Percentiles rank a stretch among this genome's conserved stretches.
Evolutionary conservation across 2,113 vertebrate genomes (phyloP).

Genomic region (Sceloporus tristichus): DNA sequence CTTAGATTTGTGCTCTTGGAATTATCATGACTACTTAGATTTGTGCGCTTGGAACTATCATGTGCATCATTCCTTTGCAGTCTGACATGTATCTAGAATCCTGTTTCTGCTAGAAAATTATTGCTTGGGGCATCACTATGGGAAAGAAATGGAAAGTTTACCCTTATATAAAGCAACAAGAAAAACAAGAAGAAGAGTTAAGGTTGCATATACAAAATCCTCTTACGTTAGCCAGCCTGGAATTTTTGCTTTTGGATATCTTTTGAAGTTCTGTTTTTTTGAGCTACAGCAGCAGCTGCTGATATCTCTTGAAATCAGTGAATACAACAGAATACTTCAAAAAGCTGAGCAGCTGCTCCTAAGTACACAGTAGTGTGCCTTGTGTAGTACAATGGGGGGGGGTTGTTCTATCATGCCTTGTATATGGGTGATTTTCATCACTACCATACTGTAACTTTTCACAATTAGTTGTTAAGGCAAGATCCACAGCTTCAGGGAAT

Average conservation of each 20-base stretch:
- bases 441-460: neutral
- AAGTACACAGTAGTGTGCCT: constrained; percentile 14
- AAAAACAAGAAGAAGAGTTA: neutral
- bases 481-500: neutral
- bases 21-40: no score
- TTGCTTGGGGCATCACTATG: neutral
- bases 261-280: neutral
- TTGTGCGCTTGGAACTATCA: neutral
- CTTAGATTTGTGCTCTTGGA: no score
- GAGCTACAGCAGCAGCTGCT: constrained; percentile 23
- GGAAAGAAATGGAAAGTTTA: neutral
- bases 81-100: neutral
- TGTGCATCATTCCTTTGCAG: neutral
- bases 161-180: neutral
- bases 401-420: neutral
- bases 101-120: neutral
- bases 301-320: constrained; percentile 23
- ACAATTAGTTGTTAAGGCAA: neutral
- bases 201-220: neutral
- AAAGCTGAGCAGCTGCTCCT: constrained; percentile 25
- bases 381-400: neutral
- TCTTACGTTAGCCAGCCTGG: constrained; percentile 11
- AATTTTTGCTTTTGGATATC: neutral
- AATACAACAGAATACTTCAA: constrained; percentile 18
- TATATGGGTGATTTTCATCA: neutral